phyloP scores from a whole-genome alignment of 2,888 invertebrate species.

The Mesoligia furuncula region DNA sequence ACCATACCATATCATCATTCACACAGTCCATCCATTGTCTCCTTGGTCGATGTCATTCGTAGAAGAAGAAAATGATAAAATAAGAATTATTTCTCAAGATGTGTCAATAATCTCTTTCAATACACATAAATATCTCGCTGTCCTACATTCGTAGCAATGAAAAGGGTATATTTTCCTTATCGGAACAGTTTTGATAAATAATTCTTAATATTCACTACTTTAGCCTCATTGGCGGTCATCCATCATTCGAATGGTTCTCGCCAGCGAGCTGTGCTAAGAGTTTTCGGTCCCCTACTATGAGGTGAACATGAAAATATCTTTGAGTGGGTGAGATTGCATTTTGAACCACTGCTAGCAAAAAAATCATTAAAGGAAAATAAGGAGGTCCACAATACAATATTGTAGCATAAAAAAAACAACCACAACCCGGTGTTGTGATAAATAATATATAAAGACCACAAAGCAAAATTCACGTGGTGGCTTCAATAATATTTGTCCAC shows the following conservation, averaged over 20 bases:
- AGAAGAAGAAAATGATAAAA: not conserved
- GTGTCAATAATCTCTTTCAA: constrained; percentile 19
- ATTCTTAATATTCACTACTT: constrained; percentile 79
- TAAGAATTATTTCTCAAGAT: not conserved
- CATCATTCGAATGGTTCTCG: constrained; percentile 74
- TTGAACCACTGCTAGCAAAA: no score
- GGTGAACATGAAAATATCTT: not conserved
- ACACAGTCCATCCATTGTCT: not conserved
- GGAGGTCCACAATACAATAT: not conserved
- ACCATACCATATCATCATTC: not conserved
- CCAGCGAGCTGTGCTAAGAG: constrained; percentile 65
- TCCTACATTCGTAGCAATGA: constrained; percentile 52
- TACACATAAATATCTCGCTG: constrained; percentile 33
- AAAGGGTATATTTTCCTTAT: constrained; percentile 69
- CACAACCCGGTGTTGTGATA: no score
- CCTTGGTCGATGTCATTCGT: not conserved
- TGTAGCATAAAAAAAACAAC: not conserved
- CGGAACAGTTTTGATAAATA: constrained; percentile 74
- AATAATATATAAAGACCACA: not conserved
- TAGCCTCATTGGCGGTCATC: constrained; percentile 77
- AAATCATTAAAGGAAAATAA: no score
- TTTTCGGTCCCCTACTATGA: constrained; percentile 64
- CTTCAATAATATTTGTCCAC: not conserved
- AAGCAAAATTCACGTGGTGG: not conserved
- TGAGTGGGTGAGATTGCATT: constrained; percentile 16